Conservation (phyloP, 2,113 vertebrate species). For the Aramus guarauna region DNA sequence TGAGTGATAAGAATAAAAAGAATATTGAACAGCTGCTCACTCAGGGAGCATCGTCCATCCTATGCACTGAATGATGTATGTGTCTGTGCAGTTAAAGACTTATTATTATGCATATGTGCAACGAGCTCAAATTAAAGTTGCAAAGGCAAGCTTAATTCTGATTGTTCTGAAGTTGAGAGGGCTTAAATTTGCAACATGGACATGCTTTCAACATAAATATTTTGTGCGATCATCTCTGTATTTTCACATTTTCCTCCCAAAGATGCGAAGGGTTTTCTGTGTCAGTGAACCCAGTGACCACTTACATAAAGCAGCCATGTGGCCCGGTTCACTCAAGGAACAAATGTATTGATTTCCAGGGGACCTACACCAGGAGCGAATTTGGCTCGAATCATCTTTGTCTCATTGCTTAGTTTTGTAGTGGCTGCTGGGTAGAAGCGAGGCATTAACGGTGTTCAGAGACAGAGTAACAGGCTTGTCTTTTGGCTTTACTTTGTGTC, state of each 20-base stretch:
- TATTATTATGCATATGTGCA: conserved; percentile 57
- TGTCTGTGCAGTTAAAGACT: conserved; percentile 45
- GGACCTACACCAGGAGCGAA: neutral
- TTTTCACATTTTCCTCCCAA: neutral
- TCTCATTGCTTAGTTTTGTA: neutral
- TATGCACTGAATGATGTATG: conserved; percentile 57
- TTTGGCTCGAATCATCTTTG: neutral
- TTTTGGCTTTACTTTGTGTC: conserved; percentile 28
- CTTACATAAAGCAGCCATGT: neutral
- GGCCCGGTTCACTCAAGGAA: neutral
- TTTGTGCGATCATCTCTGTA: neutral
- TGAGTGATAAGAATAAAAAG: conserved; percentile 66
- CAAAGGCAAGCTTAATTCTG: conserved; percentile 13
- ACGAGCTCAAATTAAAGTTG: conserved; percentile 34
- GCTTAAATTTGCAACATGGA: neutral
- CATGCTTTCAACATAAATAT: neutral
- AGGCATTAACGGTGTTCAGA: neutral
- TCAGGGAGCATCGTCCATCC: conserved; percentile 30
- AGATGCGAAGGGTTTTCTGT: neutral
- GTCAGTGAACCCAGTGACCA: neutral
- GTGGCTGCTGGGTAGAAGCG: neutral
- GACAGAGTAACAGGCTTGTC: neutral
- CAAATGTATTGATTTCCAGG: neutral
- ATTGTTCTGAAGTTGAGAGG: neutral
- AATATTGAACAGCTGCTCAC: conserved; percentile 67